These are phyloP conservation scores for Sphinx pinastri DNA, from an alignment of 2,888 invertebrate genomes.

Conservation along the genomic window DNA sequence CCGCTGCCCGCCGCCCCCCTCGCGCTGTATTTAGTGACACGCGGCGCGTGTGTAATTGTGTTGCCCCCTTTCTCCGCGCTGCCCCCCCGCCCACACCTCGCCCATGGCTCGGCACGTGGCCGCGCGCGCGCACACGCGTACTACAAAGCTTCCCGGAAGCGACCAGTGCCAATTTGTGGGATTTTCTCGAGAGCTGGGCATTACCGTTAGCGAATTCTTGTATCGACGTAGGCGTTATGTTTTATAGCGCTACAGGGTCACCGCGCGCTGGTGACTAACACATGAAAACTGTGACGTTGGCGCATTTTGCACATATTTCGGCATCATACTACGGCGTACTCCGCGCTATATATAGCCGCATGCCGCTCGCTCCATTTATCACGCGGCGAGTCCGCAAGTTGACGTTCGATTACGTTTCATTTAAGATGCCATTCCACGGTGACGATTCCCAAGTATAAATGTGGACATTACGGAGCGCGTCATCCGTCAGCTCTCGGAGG, in stretches of 20 bases:
- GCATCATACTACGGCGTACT: constrained; percentile 4
- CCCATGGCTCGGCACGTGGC: constrained; percentile 33
- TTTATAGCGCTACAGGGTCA: constrained; percentile 32
- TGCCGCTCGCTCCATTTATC: constrained; percentile 15
- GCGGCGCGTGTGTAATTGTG: background rate
- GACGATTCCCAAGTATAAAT: background rate
- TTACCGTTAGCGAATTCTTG: constrained; percentile 21
- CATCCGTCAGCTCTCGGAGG: background rate
- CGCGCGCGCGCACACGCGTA: constrained; percentile 35
- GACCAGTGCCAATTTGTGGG: constrained; percentile 47
- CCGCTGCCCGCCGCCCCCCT: constrained; percentile 36
- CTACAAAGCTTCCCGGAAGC: constrained; percentile 51
- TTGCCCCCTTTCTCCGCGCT: constrained; percentile 22
- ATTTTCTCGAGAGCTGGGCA: constrained; percentile 44
- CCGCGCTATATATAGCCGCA: constrained; percentile 8
- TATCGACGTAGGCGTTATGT: constrained; percentile 19
- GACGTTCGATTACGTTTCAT: constrained; percentile 23
- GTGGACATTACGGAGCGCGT: background rate
- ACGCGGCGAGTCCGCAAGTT: constrained; percentile 14
- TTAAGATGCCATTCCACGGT: constrained; percentile 21
- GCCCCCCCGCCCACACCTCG: constrained; percentile 36
- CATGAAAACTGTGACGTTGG: constrained; percentile 7
- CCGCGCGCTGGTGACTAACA: constrained; percentile 24
- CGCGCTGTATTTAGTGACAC: constrained; percentile 19
- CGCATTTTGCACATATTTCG: constrained; percentile 21